Evolutionary conservation across 1,140 invertebrate species (phyloP).

Genomic region (Meloidogyne hapla): DNA sequence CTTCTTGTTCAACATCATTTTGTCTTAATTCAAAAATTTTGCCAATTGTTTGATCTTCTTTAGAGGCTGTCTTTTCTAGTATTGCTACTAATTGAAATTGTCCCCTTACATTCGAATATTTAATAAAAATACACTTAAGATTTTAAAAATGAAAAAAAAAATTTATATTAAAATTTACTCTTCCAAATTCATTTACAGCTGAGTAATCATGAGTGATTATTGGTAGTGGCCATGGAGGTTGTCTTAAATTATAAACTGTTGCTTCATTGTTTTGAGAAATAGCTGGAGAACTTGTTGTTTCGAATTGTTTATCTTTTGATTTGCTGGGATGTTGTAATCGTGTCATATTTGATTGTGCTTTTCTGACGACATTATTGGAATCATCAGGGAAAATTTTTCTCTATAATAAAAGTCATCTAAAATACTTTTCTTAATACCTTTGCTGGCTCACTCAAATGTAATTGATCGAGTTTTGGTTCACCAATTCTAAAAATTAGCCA

Average conservation of each 20-base stretch:
- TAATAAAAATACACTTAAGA: constrained; percentile 9
- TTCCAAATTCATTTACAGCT: constrained; percentile 13
- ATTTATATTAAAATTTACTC: background rate
- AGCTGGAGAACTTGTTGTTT: background rate
- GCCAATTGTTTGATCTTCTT: constrained; percentile 9
- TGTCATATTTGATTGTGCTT: background rate
- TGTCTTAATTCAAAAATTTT: constrained; percentile 18
- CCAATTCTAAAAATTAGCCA: background rate
- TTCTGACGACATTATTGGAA: background rate
- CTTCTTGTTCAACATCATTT: constrained; percentile 9
- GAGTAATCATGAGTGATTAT: background rate
- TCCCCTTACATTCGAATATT: background rate
- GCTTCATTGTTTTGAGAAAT: background rate
- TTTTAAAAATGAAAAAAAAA: background rate
- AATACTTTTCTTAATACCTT: background rate
- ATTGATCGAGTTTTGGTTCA: background rate
- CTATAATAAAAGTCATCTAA: background rate
- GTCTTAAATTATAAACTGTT: background rate
- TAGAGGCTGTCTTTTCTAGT: constrained; percentile 15
- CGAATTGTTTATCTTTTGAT: background rate
- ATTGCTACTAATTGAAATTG: constrained; percentile 12
- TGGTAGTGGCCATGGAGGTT: constrained; percentile 7
- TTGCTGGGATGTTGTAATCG: background rate
- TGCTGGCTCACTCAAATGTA: background rate
- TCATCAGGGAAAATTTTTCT: background rate